A percentile compares a stretch with the other conserved stretches of the same genome.
Evolutionary conservation across 2,797 vertebrate species (phyloP).

Genomic region (Gobionotothen gibberifrons): DNA sequence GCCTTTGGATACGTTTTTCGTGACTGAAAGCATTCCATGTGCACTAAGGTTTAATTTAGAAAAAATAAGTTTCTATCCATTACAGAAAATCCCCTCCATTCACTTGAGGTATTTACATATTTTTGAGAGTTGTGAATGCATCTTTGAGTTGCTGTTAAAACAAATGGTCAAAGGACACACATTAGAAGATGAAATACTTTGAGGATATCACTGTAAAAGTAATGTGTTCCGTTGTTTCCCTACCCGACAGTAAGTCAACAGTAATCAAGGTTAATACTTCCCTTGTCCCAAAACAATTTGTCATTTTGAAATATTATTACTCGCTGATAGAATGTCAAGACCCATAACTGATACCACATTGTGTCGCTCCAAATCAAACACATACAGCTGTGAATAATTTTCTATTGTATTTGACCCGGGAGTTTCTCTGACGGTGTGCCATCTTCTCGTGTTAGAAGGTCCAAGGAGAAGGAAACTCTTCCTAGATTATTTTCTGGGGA

Average conservation of each 20-base stretch:
- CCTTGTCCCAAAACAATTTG: background rate
- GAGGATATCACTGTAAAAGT: background rate
- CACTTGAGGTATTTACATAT: background rate
- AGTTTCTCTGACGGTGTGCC: too few species aligned
- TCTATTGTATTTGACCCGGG: background rate
- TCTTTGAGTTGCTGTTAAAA: background rate
- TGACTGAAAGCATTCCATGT: too few species aligned
- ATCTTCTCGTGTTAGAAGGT: background rate
- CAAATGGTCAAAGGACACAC: too few species aligned
- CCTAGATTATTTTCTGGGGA: slow-evolving; percentile 4
- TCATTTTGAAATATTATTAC: background rate
- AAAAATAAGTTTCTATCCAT: too few species aligned
- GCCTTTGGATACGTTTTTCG: background rate
- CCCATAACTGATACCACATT: too few species aligned
- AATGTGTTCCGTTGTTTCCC: background rate
- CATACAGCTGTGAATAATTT: background rate
- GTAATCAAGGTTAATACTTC: background rate
- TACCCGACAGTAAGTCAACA: background rate
- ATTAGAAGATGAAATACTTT: too few species aligned
- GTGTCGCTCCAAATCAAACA: background rate
- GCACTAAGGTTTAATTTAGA: too few species aligned
- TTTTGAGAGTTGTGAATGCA: background rate
- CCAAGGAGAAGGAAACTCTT: slow-evolving; percentile 22
- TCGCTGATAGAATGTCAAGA: background rate
- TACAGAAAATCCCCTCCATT: background rate